A percentile compares a stretch with the other conserved stretches of the same genome.
These are phyloP conservation scores for Protosalanx chinensis DNA, from an alignment of 2,797 vertebrate genomes.

Conservation along the genomic window DNA sequence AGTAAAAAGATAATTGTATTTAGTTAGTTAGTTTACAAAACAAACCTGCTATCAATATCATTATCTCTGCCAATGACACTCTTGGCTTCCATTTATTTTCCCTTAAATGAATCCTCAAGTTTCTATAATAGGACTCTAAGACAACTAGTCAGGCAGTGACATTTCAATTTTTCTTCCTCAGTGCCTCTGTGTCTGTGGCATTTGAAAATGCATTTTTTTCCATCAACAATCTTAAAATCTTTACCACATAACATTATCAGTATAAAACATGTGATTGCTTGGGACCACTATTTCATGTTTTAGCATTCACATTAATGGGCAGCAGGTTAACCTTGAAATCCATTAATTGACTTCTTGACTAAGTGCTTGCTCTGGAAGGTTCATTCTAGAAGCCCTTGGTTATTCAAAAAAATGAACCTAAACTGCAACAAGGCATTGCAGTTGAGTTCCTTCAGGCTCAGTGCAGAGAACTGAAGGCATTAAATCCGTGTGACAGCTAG, in stretches of 20 bases:
- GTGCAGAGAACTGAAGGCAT: slow-evolving; percentile 16
- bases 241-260: slow-evolving; percentile 60
- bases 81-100: slow-evolving; percentile 62
- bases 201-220: slow-evolving; percentile 70
- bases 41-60: slow-evolving; percentile 53
- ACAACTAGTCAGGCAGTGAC: slow-evolving; percentile 73
- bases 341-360: slow-evolving; percentile 18
- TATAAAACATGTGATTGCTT: slow-evolving; percentile 58
- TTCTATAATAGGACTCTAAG: slow-evolving; percentile 68
- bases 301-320: slow-evolving; percentile 30
- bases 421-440: slow-evolving; percentile 19
- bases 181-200: slow-evolving; percentile 71
- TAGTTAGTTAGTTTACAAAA: slow-evolving; percentile 32
- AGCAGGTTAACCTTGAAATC: slow-evolving; percentile 37
- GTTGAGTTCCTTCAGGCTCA: slow-evolving; percentile 23
- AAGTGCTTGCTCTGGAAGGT: slow-evolving; percentile 12
- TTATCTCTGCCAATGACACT: slow-evolving; percentile 42
- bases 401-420: slow-evolving; percentile 29
- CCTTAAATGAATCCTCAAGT: slow-evolving; percentile 65
- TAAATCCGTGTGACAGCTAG: slow-evolving; percentile 51
- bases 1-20: slow-evolving; percentile 39
- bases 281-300: slow-evolving; percentile 37
- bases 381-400: slow-evolving; percentile 18
- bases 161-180: slow-evolving; percentile 73
- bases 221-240: slow-evolving; percentile 67